Conservation (phyloP, 2,797 vertebrate genomes). For the Phyllotis vaccarum region DNA sequence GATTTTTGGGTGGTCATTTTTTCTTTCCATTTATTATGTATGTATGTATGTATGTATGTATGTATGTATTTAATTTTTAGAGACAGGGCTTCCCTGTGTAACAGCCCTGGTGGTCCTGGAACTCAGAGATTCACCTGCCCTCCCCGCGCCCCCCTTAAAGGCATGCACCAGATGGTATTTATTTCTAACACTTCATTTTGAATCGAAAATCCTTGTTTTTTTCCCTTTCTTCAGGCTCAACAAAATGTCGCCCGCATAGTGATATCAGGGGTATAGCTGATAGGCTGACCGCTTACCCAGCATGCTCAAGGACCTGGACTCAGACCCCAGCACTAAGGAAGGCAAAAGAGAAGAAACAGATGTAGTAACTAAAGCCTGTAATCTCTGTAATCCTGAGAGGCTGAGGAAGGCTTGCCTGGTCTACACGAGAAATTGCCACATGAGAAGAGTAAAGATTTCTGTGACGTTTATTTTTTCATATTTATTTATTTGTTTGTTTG, state of each 20-base stretch:
- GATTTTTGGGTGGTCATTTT: not conserved
- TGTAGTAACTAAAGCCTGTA: not conserved
- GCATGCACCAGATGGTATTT: not conserved
- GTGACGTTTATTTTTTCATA: no score
- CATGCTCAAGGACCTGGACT: no score
- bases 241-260: not conserved
- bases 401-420: not conserved
- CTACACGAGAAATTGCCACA: not conserved
- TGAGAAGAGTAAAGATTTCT: not conserved
- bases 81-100: no score
- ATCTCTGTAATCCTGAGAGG: not conserved
- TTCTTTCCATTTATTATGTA: not conserved
- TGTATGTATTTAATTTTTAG: not conserved
- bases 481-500: no score
- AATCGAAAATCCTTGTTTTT: not conserved
- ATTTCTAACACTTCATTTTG: constrained; percentile 3
- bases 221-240: not conserved
- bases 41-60: no score
- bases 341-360: not conserved
- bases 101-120: no score
- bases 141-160: no score
- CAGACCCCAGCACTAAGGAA: not conserved
- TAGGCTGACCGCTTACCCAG: no score
- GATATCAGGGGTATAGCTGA: not conserved
- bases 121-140: no score